Conservation (phyloP, 1,140 invertebrate genomes). For the Caenorhabditis brenneri region DNA sequence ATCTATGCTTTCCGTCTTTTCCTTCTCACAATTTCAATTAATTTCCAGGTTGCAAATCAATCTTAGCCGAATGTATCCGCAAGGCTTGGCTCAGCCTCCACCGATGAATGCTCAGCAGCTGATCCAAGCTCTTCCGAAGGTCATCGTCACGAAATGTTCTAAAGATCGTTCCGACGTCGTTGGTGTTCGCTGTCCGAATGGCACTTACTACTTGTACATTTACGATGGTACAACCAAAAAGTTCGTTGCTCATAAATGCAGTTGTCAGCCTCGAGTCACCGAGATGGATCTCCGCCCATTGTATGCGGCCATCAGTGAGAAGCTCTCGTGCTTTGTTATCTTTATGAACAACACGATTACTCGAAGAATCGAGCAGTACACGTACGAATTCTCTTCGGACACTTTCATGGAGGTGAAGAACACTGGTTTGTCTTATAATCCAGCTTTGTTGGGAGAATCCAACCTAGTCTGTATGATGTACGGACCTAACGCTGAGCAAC, state of each 20-base stretch:
- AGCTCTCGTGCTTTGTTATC: not conserved
- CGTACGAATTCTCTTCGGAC: not conserved
- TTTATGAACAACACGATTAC: not conserved
- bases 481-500: too few relatives aligned
- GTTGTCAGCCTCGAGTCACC: not conserved
- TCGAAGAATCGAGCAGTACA: not conserved
- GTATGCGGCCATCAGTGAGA: not conserved
- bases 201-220: not conserved
- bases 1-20: too few relatives aligned
- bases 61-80: too few relatives aligned
- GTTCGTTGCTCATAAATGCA: not conserved
- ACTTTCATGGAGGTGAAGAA: not conserved
- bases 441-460: too few relatives aligned
- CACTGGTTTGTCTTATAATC: not conserved
- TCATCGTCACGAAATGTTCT: too few relatives aligned
- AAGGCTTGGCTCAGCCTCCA: too few relatives aligned
- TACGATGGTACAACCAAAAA: not conserved
- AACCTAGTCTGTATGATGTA: too few relatives aligned
- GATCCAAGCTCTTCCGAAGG: too few relatives aligned
- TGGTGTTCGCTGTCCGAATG: not conserved
- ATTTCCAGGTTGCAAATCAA: too few relatives aligned
- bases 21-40: too few relatives aligned
- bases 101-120: too few relatives aligned
- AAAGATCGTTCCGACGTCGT: too few relatives aligned
- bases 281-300: not conserved